Conservation (phyloP, 2,113 vertebrate genomes). For the Choloepus hoffmanni region DNA sequence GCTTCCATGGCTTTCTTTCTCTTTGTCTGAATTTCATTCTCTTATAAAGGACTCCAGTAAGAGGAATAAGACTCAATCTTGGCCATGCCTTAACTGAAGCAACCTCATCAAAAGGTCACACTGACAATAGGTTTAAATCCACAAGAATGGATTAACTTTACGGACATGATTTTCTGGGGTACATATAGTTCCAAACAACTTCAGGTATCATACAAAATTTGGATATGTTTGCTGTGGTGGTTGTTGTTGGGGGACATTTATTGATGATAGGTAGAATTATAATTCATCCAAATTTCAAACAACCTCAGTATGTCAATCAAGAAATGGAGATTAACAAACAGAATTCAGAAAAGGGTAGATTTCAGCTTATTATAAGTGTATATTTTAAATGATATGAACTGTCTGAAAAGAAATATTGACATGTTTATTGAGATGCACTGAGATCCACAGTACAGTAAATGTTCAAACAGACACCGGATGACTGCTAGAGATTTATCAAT, state of each 20-base stretch:
- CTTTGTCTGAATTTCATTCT: too few relatives aligned
- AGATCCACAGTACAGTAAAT: not conserved
- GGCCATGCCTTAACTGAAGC: too few relatives aligned
- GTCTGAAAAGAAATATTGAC: not conserved
- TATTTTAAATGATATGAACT: not conserved
- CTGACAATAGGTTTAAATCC: too few relatives aligned
- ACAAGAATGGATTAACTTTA: too few relatives aligned
- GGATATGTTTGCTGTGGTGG: not conserved
- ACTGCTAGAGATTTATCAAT: not conserved
- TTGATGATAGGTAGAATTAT: not conserved
- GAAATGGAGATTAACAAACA: not conserved
- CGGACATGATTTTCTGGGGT: too few relatives aligned
- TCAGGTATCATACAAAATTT: not conserved
- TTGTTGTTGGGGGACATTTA: not conserved
- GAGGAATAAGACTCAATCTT: too few relatives aligned
- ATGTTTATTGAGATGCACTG: not conserved
- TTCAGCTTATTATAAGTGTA: not conserved
- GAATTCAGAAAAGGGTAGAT: not conserved
- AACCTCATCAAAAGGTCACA: too few relatives aligned
- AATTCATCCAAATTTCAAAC: not conserved
- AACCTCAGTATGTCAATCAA: not conserved
- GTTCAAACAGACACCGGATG: not conserved
- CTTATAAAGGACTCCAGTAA: too few relatives aligned
- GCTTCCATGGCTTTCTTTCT: too few relatives aligned
- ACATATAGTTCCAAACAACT: too few relatives aligned